Evolutionary conservation across 1,140 invertebrate genomes (phyloP), one percentile per base, ranked within the genome.

Genomic region (Capitella teleta): DNA sequence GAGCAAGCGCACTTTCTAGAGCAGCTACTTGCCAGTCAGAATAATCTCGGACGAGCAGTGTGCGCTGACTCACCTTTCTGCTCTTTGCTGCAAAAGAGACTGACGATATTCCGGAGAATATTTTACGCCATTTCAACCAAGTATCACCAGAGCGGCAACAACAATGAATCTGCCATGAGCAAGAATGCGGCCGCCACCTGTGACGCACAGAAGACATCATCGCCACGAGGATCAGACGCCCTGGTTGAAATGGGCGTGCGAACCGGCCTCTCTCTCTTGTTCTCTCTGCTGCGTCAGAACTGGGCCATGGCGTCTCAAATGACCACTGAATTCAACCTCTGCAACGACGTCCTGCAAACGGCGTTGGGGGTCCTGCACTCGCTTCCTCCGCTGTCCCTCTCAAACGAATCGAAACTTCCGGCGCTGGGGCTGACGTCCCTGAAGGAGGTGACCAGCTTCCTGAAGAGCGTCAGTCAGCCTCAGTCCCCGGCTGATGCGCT

Each of bases 221-320:
- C 30, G 8, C 30, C 8, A 32, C n/a, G 56, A 18, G 78, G 78
- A 26, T 77, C 76, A 34, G 72, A 79, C 61, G 77, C 76, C 14
- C 62, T 82, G n/a, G 61, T 82, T 43, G 80, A 82, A 68, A 73
- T 82, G 51, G 79, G 79, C 2, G 77, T 82, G 1, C 76, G 76
- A 64, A 80, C 80, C 48, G 80, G 80, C 14, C 67, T 82, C 6
- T 78, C 74, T 53, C 64, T 82, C 42, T 52, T 82, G 14, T 82
- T 82, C 64, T 74, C 78, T 16, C 58, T 82, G 10, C 62, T 82
- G 23, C 63, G 67, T 53, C 78, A 81, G 59, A 81, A 78, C 60
- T 82, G 79, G 79, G 62, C 73, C 28, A 55, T 49, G 2, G 51
- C 52, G 45, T 32, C 51, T 63, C 18, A 55, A 50, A 25, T 34